Evolutionary conservation across 2,113 vertebrate species (phyloP).

Genomic region (Scalopus aquaticus): DNA sequence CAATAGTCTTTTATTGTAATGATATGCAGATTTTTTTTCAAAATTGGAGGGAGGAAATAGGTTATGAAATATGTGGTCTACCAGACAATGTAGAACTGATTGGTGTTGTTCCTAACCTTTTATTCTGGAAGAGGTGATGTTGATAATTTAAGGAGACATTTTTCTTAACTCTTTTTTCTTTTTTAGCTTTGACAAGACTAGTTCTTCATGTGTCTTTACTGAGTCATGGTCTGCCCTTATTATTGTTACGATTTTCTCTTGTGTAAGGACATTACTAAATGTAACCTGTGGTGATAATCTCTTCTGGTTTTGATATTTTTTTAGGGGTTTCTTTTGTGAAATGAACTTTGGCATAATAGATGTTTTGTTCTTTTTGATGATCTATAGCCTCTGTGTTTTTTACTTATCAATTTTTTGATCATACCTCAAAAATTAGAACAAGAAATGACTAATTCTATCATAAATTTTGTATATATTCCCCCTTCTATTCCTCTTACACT

Average conservation of each 20-base stretch:
- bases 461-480: background rate
- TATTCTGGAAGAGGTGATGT: background rate
- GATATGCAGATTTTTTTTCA: background rate
- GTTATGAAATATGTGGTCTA: slow-evolving; percentile 17
- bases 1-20: background rate
- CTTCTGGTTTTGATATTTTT: background rate
- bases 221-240: background rate
- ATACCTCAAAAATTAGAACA: slow-evolving; percentile 10
- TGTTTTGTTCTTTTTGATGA: slow-evolving; percentile 39
- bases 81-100: background rate
- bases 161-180: slow-evolving; percentile 33
- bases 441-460: background rate
- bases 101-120: slow-evolving; percentile 4
- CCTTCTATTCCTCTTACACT: slow-evolving; percentile 29
- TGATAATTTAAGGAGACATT: slow-evolving; percentile 13
- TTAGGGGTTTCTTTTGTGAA: background rate
- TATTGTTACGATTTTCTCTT: background rate
- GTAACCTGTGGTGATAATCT: background rate
- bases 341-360: background rate
- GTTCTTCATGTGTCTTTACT: slow-evolving; percentile 29
- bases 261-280: background rate
- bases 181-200: slow-evolving; percentile 20
- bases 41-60: background rate
- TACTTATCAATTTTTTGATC: slow-evolving; percentile 14
- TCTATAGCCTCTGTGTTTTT: slow-evolving; percentile 25